Conservation (phyloP, 2,797 vertebrate genomes). For the Petrocephalus sullivani region DNA sequence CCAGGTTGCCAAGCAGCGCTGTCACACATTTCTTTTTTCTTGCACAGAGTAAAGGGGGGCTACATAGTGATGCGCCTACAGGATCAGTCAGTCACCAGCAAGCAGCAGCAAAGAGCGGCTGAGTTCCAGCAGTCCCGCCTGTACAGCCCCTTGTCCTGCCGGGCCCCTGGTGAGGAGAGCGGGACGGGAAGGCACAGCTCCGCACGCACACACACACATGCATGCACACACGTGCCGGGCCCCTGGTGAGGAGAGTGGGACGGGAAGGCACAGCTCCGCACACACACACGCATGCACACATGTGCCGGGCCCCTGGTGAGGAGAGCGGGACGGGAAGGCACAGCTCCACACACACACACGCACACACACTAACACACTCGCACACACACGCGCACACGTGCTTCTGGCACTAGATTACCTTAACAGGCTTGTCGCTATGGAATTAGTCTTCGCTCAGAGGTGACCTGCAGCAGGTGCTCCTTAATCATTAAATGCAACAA, state of each 20-base stretch:
- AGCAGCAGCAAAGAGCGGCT: slow-evolving; percentile 63
- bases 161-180: slow-evolving; percentile 69
- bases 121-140: slow-evolving; percentile 71
- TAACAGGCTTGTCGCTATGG: neutral
- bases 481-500: neutral
- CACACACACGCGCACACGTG: neutral
- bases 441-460: neutral
- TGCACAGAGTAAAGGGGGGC: slow-evolving; percentile 57
- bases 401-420: neutral
- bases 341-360: neutral
- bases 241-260: slow-evolving; percentile 60
- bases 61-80: slow-evolving; percentile 63
- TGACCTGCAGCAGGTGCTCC: neutral
- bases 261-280: neutral
- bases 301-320: slow-evolving; percentile 72
- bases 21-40: neutral
- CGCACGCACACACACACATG: no score
- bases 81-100: slow-evolving; percentile 37
- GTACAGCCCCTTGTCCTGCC: slow-evolving; percentile 69
- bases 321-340: neutral
- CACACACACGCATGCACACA: no score
- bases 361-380: no score
- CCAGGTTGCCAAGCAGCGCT: neutral
- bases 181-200: neutral
- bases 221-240: slow-evolving; percentile 49